A percentile compares a stretch with the other conserved stretches of the same genome.
phyloP scores from a whole-genome alignment of 2,888 invertebrate genomes.

The Sphaerophoria taeniata region DNA sequence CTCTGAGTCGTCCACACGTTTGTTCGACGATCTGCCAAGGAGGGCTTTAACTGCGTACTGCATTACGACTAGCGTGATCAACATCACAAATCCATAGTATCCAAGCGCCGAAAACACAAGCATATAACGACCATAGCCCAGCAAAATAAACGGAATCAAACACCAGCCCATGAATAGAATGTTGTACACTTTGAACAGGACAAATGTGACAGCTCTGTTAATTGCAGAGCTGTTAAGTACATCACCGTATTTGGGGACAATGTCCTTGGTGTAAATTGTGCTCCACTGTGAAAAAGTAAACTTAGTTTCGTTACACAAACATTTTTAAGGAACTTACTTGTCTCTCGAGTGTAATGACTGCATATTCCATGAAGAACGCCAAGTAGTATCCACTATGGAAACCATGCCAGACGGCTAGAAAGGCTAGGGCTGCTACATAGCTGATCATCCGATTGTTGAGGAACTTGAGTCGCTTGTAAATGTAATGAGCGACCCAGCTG shows the following conservation, averaged over 20 bases:
- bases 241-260: slow-evolving; percentile 77
- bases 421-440: slow-evolving; percentile 91
- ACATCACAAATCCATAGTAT: slow-evolving; percentile 88
- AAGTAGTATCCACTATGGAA: slow-evolving; percentile 96
- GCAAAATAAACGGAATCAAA: slow-evolving; percentile 88
- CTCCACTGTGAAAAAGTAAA: slow-evolving; percentile 77
- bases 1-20: background rate
- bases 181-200: slow-evolving; percentile 88
- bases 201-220: slow-evolving; percentile 83
- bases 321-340: slow-evolving; percentile 85
- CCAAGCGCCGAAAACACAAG: slow-evolving; percentile 86
- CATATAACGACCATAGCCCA: slow-evolving; percentile 88
- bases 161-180: slow-evolving; percentile 93
- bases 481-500: slow-evolving; percentile 95
- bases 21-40: background rate
- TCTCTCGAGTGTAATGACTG: slow-evolving; percentile 93
- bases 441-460: slow-evolving; percentile 92
- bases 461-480: slow-evolving; percentile 96
- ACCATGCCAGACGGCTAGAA: slow-evolving; percentile 98
- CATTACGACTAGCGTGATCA: slow-evolving; percentile 85
- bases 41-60: slow-evolving; percentile 74
- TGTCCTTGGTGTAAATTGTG: slow-evolving; percentile 76
- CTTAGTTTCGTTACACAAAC: background rate
- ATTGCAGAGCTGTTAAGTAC: slow-evolving; percentile 76
- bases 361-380: slow-evolving; percentile 95